phyloP scores from a whole-genome alignment of 2,888 invertebrate species.

The Trilocha varians region DNA sequence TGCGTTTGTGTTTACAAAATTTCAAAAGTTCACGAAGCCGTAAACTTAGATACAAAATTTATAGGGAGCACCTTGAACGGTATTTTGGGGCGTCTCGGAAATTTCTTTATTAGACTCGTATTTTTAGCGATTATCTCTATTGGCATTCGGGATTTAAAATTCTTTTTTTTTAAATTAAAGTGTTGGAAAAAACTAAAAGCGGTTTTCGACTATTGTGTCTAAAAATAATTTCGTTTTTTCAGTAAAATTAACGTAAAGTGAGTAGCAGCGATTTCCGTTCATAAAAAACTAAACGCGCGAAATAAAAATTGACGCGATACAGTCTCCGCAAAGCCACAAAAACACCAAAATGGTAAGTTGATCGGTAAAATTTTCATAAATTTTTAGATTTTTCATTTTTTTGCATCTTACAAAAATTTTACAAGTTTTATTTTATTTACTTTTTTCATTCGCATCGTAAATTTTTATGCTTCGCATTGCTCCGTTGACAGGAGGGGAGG shows the following conservation, averaged over 20 bases:
- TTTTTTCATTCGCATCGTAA: no score
- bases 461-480: no score
- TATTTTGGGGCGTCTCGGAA: no score
- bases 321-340: conserved; percentile 2
- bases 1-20: no score
- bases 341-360: conserved; percentile 8
- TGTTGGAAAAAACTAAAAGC: not conserved
- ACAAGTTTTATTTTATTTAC: not conserved
- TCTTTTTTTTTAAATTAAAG: not conserved
- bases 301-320: not conserved
- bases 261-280: not conserved
- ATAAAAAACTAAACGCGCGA: not conserved
- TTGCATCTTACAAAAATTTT: not conserved
- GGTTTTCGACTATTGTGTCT: not conserved
- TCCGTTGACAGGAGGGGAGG: no score
- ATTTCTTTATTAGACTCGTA: no score
- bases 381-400: not conserved
- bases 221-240: not conserved
- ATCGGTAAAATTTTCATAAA: not conserved
- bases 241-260: not conserved
- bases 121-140: no score
- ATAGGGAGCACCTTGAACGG: no score
- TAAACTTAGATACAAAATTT: no score
- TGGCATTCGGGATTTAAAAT: no score
- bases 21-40: no score